Evolutionary conservation across 2,888 invertebrate species (phyloP), one percentile per base, ranked within the genome.

Genomic region (Sericinus montela): DNA sequence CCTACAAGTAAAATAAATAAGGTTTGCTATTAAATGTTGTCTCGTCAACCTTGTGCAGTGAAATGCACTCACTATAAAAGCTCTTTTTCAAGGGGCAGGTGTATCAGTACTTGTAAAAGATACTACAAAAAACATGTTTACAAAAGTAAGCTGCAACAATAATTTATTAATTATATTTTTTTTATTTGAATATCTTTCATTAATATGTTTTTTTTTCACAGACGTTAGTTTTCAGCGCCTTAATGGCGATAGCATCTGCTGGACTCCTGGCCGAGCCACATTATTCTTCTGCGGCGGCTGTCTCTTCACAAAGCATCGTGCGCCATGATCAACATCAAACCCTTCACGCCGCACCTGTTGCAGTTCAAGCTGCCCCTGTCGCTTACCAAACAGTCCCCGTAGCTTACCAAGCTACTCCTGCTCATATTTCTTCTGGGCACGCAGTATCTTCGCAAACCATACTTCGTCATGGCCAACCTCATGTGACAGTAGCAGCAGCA

Each of bases 261-360:
- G 81, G 78, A 48, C 72, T 82, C 15, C 54, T 81, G 56, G 60
- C 77, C 13, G 67, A 66, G 42, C 63, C 90, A 14, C 80, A 82
- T 60, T 78, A 78, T 64, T 75, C 78, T 10, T n/a, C 38, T 19
- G 69, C 69, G 5, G 58, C 64, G 1, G 72, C 71, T 11, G 71
- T 76, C 23, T 79, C 77, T 25, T 75, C 75, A 6, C 74, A 76
- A 55, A 76, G 64, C 63, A 72, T 75, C 54, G 69, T 76, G 19
- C 74, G 79, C 45, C 72, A 69, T 59, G 78, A 75, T 69, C 70
- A 64, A 70, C 53, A 34, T 29, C 30, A 36, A 14, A 15, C 34
- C 16, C 8, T 43, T 3, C 38, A 38, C 16, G 39, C 38, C 11
- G 53, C 42, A 19, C 32, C 32, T 10, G n/a, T 40, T 10, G 40